Evolutionary conservation across 2,113 vertebrate species (phyloP).

Genomic region (Emydocephalus ijimae): DNA sequence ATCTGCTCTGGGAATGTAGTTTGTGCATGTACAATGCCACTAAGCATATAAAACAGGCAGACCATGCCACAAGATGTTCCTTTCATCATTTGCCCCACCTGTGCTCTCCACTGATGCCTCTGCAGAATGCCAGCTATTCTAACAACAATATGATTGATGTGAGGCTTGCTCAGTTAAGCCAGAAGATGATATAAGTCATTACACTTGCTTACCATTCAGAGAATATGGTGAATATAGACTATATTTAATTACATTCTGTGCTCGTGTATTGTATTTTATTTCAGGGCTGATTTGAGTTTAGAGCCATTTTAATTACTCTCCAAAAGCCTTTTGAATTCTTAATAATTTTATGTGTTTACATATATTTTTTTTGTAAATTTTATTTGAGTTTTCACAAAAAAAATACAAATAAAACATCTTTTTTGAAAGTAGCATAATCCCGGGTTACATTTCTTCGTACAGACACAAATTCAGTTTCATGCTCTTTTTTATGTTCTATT

Average conservation of each 20-base stretch:
- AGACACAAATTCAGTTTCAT: too few relatives aligned
- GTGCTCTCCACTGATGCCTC: neutral
- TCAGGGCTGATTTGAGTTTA: neutral
- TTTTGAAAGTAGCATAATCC: too few relatives aligned
- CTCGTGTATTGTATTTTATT: neutral
- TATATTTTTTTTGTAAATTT: neutral
- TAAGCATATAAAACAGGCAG: neutral
- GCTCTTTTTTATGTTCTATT: too few relatives aligned
- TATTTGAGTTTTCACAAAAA: too few relatives aligned
- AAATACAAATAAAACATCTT: too few relatives aligned
- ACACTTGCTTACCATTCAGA: neutral
- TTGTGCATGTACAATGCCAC: neutral
- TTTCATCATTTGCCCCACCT: neutral
- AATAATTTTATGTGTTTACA: neutral
- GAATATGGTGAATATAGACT: neutral
- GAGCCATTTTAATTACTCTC: neutral
- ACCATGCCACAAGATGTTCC: neutral
- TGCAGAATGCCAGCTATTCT: neutral
- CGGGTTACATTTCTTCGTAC: too few relatives aligned
- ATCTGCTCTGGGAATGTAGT: neutral
- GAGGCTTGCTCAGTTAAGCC: neutral
- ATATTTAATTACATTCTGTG: neutral
- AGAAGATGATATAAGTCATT: neutral
- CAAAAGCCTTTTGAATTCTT: neutral
- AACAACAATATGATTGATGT: neutral